Percentiles rank a stretch among this genome's conserved stretches.
These are phyloP conservation scores for Anabacerthia variegaticeps DNA, from an alignment of 2,797 vertebrate species.

Conservation along the genomic window DNA sequence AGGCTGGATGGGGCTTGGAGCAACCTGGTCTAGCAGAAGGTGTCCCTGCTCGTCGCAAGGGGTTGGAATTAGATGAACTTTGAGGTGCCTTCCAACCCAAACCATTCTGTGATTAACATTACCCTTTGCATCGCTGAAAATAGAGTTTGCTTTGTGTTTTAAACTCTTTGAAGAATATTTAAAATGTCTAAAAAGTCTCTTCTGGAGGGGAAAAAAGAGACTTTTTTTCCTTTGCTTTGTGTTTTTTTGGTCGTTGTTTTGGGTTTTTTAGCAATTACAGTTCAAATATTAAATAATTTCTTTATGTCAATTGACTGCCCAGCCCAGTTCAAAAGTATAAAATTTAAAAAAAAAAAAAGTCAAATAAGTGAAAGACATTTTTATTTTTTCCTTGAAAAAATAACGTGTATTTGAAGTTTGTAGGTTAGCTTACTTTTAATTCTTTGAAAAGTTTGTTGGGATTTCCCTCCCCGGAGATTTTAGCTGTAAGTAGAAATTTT, in stretches of 20 bases:
- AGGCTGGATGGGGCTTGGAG: not conserved
- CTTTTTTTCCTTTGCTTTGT: not conserved
- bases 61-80: not conserved
- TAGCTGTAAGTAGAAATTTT: conserved; percentile 61
- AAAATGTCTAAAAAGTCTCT: not conserved
- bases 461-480: conserved; percentile 47
- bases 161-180: not conserved
- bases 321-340: not conserved
- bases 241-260: not conserved
- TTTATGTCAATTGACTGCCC: not conserved
- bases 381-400: not conserved
- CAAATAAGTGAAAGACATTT: not conserved
- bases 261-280: not conserved
- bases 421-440: not conserved
- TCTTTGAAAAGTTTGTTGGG: not conserved
- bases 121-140: not conserved
- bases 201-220: accelerated
- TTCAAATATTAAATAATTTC: not conserved
- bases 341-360: not conserved
- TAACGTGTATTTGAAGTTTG: not conserved
- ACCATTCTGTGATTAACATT: not conserved
- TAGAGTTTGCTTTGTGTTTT: not conserved
- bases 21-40: not conserved
- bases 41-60: not conserved
- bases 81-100: not conserved